Conservation (phyloP, 2,888 invertebrate species). For the Drosophila ezoana region DNA sequence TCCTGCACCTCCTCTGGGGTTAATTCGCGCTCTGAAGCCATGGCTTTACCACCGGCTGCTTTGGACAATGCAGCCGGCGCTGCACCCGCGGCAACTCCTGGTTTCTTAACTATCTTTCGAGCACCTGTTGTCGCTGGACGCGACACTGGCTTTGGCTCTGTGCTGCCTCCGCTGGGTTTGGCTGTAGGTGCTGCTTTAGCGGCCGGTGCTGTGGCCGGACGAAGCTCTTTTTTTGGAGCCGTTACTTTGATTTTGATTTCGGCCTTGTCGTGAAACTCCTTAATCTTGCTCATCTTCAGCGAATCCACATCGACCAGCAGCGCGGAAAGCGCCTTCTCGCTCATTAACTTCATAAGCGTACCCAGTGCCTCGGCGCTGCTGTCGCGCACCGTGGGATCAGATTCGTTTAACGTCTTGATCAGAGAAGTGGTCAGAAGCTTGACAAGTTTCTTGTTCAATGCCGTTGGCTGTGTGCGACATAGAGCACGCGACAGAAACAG, state of each 20-base stretch:
- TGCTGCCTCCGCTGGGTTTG: constrained; percentile 78
- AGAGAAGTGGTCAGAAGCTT: constrained; percentile 92
- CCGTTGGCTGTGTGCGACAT: constrained; percentile 91
- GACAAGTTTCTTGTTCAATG: constrained; percentile 94
- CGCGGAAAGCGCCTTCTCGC: constrained; percentile 94
- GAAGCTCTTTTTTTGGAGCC: constrained; percentile 86
- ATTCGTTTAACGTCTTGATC: constrained; percentile 88
- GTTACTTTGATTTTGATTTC: constrained; percentile 91
- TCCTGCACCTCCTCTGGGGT: constrained; percentile 92
- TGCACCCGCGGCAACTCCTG: constrained; percentile 43
- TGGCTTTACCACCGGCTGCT: constrained; percentile 78
- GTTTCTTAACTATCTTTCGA: constrained; percentile 41
- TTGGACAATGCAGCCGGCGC: constrained; percentile 79
- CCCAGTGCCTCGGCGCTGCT: constrained; percentile 97
- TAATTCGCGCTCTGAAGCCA: constrained; percentile 88
- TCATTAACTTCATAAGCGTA: constrained; percentile 96
- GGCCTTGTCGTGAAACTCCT: constrained; percentile 97
- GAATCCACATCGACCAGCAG: constrained; percentile 95
- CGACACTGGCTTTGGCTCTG: constrained; percentile 79
- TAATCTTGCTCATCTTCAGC: constrained; percentile 96
- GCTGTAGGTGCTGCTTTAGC: constrained; percentile 78
- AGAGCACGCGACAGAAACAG: constrained; percentile 93
- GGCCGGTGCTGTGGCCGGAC: constrained; percentile 83
- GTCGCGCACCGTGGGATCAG: constrained; percentile 96
- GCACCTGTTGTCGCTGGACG: constrained; percentile 78